phyloP scores from a whole-genome alignment of 1,140 invertebrate species.

The Centruroides sculpturatus region DNA sequence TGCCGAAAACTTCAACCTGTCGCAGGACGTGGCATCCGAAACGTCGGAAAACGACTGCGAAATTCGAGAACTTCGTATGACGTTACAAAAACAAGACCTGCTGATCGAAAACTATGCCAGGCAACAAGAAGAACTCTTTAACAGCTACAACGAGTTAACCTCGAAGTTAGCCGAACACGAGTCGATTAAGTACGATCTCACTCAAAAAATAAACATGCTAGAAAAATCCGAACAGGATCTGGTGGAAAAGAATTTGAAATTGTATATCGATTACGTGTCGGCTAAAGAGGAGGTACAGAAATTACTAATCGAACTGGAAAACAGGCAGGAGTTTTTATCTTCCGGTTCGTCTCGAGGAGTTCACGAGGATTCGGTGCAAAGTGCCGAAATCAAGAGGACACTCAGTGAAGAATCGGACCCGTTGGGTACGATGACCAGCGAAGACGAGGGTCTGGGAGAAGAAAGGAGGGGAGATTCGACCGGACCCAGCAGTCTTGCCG shows the following conservation, averaged over 20 bases:
- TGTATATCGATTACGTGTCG: constrained; percentile 3
- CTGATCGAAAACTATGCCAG: too few relatives aligned
- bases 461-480: constrained; percentile 16
- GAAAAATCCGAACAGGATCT: not conserved
- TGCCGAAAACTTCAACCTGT: too few relatives aligned
- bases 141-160: too few relatives aligned
- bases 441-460: constrained; percentile 19
- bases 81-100: too few relatives aligned
- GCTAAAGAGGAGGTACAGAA: not conserved
- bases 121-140: too few relatives aligned
- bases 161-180: too few relatives aligned
- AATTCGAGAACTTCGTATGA: too few relatives aligned
- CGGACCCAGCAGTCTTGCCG: constrained; percentile 15
- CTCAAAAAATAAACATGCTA: too few relatives aligned
- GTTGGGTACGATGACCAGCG: constrained; percentile 13
- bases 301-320: not conserved
- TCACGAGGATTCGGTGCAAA: not conserved
- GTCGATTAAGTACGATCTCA: too few relatives aligned
- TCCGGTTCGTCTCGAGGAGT: not conserved
- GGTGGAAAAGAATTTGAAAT: not conserved
- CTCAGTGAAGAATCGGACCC: constrained; percentile 6
- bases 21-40: too few relatives aligned
- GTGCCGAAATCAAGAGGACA: not conserved
- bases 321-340: too few relatives aligned
- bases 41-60: too few relatives aligned